Conservation (phyloP, 2,888 invertebrate genomes). For the Chrysodeixis includens region DNA sequence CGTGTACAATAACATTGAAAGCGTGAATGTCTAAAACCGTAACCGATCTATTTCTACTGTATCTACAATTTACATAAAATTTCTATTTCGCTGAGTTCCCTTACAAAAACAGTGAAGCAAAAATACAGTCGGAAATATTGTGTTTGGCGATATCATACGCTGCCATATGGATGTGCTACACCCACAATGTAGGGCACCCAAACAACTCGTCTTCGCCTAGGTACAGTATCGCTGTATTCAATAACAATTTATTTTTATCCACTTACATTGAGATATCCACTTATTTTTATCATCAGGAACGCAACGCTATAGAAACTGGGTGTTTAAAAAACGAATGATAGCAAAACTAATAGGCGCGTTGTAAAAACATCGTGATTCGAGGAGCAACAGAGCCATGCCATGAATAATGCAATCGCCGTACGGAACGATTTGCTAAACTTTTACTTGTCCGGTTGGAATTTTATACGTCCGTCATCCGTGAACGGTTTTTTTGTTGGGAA, state of each 20-base stretch:
- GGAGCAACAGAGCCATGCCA: slow-evolving; percentile 74
- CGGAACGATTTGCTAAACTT: slow-evolving; percentile 72
- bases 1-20: slow-evolving; percentile 40
- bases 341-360: slow-evolving; percentile 53
- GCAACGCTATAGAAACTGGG: slow-evolving; percentile 51
- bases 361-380: slow-evolving; percentile 73
- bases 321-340: slow-evolving; percentile 52
- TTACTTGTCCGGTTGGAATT: slow-evolving; percentile 72
- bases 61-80: slow-evolving; percentile 31
- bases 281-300: slow-evolving; percentile 62
- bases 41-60: slow-evolving; percentile 23
- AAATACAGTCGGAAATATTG: neutral
- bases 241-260: slow-evolving; percentile 53
- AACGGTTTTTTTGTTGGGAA: slow-evolving; percentile 43
- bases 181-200: slow-evolving; percentile 30
- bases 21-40: slow-evolving; percentile 21
- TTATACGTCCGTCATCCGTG: slow-evolving; percentile 54
- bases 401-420: slow-evolving; percentile 79
- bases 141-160: neutral
- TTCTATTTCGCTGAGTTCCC: slow-evolving; percentile 28
- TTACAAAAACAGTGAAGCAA: slow-evolving; percentile 8
- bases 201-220: slow-evolving; percentile 37
- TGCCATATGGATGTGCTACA: slow-evolving; percentile 11
- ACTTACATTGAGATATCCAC: slow-evolving; percentile 55
- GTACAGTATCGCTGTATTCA: slow-evolving; percentile 30